Conservation (phyloP, 2,113 vertebrate genomes). For the Narcine bancroftii region DNA sequence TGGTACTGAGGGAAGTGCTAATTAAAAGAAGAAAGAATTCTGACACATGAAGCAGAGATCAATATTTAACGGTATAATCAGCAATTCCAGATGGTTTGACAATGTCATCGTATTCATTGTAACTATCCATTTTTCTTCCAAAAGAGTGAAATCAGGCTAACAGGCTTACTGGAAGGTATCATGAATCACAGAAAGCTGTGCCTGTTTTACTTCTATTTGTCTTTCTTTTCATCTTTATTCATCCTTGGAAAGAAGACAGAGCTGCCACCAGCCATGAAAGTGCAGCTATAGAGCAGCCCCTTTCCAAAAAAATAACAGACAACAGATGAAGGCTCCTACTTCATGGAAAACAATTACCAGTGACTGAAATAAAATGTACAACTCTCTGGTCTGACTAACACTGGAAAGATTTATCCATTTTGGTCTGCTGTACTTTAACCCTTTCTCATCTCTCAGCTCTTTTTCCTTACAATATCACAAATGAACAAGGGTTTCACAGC, state of each 20-base stretch:
- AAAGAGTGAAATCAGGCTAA: conserved; percentile 63
- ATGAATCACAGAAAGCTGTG: conserved; percentile 82
- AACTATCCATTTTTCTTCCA: conserved; percentile 72
- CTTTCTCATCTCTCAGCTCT: conserved; percentile 9
- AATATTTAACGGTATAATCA: conserved; percentile 99
- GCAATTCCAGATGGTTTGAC: conserved; percentile 90
- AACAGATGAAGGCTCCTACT: neutral
- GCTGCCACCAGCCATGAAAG: conserved; percentile 56
- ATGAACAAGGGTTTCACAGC: neutral
- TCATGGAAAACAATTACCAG: neutral
- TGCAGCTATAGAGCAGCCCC: conserved; percentile 36
- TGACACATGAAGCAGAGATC: conserved; percentile 98
- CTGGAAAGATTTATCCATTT: neutral
- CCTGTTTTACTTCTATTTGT: conserved; percentile 74
- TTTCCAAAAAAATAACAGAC: conserved; percentile 4
- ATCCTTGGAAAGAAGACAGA: conserved; percentile 71
- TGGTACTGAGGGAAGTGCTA: conserved; percentile 90
- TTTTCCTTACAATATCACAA: neutral
- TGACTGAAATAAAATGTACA: conserved; percentile 29
- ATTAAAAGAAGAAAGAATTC: conserved; percentile 97
- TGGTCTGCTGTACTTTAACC: neutral
- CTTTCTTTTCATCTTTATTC: conserved; percentile 88
- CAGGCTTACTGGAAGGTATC: conserved; percentile 63
- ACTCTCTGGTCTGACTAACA: neutral
- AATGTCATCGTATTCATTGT: conserved; percentile 72